A percentile compares a stretch with the other conserved stretches of the same genome.
These are phyloP conservation scores for Chromis chromis DNA, from an alignment of 2,797 vertebrate genomes.

Conservation along the genomic window DNA sequence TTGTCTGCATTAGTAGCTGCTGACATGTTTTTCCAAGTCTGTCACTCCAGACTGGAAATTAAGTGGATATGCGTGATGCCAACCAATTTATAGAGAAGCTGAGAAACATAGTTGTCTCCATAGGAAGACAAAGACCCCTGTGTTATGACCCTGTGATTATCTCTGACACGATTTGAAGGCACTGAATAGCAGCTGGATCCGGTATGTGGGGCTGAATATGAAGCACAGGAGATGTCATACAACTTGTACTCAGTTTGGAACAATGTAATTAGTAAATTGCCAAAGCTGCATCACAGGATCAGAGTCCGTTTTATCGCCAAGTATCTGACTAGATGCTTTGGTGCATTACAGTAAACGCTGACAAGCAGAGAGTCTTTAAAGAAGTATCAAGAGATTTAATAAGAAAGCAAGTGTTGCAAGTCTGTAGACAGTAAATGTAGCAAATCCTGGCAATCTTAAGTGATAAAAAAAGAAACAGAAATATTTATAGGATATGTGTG, in stretches of 20 bases:
- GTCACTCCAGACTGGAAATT: constrained; percentile 24
- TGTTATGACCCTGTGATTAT: constrained; percentile 47
- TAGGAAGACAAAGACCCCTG: constrained; percentile 56
- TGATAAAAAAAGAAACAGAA: no score
- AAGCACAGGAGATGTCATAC: neutral
- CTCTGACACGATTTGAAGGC: constrained; percentile 7
- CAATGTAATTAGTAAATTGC: no score
- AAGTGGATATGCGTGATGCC: constrained; percentile 65
- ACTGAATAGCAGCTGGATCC: constrained; percentile 14
- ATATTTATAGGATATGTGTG: no score
- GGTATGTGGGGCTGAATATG: neutral
- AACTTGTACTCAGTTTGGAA: neutral
- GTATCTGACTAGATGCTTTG: no score
- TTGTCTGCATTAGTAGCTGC: neutral
- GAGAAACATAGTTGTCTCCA: constrained; percentile 3
- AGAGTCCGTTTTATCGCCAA: no score
- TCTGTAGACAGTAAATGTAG: no score
- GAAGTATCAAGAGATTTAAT: no score
- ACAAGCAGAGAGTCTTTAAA: no score
- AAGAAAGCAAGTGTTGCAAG: no score
- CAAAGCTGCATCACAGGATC: no score
- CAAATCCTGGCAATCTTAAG: no score
- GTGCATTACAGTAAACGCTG: no score
- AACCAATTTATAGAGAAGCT: constrained; percentile 5
- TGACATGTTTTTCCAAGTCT: neutral